Percentiles rank a stretch among this genome's conserved stretches.
Conservation (phyloP, 2,113 vertebrate species). For the Bambusicola thoracicus region DNA sequence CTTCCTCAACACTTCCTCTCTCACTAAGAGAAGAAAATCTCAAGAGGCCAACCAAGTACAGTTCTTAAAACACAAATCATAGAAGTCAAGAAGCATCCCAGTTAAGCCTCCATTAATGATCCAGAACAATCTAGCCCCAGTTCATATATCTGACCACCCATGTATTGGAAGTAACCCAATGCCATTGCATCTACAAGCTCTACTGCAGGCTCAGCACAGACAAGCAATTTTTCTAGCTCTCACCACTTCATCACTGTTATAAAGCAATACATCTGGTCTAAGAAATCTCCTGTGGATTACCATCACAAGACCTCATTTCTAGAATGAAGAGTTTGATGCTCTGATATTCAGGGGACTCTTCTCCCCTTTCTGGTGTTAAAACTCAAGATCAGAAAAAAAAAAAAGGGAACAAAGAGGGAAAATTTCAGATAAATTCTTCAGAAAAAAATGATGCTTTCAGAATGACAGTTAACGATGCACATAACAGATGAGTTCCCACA, state of each 20-base stretch:
- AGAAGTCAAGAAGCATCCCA: background rate
- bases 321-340: background rate
- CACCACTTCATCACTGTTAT: background rate
- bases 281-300: background rate
- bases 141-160: background rate
- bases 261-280: background rate
- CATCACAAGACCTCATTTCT: accelerated
- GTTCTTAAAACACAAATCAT: background rate
- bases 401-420: background rate
- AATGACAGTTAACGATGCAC: background rate
- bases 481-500: background rate
- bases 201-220: background rate
- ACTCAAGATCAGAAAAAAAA: background rate
- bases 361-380: background rate
- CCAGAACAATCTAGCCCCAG: background rate
- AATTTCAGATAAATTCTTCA: background rate
- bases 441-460: background rate
- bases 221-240: background rate
- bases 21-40: background rate
- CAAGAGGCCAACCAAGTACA: accelerated
- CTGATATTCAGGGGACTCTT: background rate
- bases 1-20: background rate
- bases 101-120: background rate
- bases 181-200: background rate
- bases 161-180: background rate